Evolutionary conservation across 2,888 invertebrate species (phyloP), one percentile per base, ranked within the genome.

Genomic region (Dryococelus australis): DNA sequence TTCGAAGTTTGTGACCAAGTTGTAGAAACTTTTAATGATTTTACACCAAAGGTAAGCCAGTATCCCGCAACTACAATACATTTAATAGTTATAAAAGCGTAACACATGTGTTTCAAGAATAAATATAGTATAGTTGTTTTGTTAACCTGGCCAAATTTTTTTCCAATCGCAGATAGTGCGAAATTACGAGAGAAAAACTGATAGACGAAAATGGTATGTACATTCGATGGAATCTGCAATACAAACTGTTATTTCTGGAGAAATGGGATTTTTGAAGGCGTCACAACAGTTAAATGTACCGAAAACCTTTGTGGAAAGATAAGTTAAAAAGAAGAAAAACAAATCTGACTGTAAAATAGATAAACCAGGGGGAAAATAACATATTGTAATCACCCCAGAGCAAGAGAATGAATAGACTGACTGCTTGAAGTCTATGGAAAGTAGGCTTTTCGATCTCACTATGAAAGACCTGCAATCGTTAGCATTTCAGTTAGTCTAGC

Each of bases 211-310:
- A 28, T 83, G 35, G 83, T 35, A 35, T 83, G 24, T 28, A 83
- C 35, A 83, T 20, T 28, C 35, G 83, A 83, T 83, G 83, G 83
- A 28, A 83, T 83, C 26, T 0, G 83, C 83, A 27, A 24, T 27
- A 9, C 4, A 35, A 43, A 35, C 83, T 83, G 83, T 28, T 28
- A 83, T 83, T 83, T 83, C 83, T 16, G 35, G 43, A 24, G 65
- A 65, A 65, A 65, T 65, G 65, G 6, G 65, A 65, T 65, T 16
- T 65, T 65, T 65, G 65, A 65, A 83, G 83, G 83, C 9, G 9
- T 83, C 83, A 20, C 83, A 83, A 24, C 83, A 83, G 83, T 27
- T 83, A 6, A 28, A 83, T 43, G 83, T 83, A 35, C 83, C 83
- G 35, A 83, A 83, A 83, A 35, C 27, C 20, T 10, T 35, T 83